Base-by-base conservation (phyloP, 2,797 vertebrate species). In the Carduelis carduelis region DNA sequence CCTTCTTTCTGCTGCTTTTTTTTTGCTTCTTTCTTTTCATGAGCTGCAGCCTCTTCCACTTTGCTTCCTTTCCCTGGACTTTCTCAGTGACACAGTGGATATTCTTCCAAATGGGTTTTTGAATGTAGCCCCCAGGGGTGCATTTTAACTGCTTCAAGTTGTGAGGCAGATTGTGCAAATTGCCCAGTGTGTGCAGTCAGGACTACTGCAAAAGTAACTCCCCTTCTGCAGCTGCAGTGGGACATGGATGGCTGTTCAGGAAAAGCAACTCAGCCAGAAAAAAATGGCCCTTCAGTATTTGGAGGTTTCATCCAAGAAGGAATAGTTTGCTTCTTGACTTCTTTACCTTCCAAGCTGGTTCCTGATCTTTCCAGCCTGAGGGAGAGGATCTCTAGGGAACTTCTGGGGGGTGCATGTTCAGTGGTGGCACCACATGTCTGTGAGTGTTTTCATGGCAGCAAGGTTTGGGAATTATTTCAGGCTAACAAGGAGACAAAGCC, bases 161-260 rank as follows among this genome's bases (percentile, higher is more conserved):
- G 85, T 72, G 94, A 96, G 96, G 94, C 95, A 96, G 92, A 96
- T 93, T 94, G 95, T 97, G 95, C 79, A 93, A 93, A 97, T 95
- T 86, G 87, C 92, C 89, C 95, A 53, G 83, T 75, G 87, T 81
- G 85, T 93, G 87, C 91, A 46, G 86, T 93, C 90, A 91, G 80
- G 87, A 78, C 91, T 83, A 82, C 69, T 86, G 92, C 87, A 91
- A 83, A 90, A 95, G 85, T 50, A 94, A 96, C 93, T 93, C 87
- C 66, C 70, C 34, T 93, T 91, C 83, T 91, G 74, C 89, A 91
- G 91, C 96, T 96, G 89, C 95, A 83, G 95, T 87, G 91, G 92
- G 94, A 86, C 85, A 79, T 59, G 7, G 17, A 32, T 61, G 72
- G 69, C 59, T 93, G 55, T 26, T 92, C 57, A 70, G 79, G 66